Evolutionary conservation across 2,888 invertebrate species (phyloP).

Genomic region (Tetheella fluctuosa): DNA sequence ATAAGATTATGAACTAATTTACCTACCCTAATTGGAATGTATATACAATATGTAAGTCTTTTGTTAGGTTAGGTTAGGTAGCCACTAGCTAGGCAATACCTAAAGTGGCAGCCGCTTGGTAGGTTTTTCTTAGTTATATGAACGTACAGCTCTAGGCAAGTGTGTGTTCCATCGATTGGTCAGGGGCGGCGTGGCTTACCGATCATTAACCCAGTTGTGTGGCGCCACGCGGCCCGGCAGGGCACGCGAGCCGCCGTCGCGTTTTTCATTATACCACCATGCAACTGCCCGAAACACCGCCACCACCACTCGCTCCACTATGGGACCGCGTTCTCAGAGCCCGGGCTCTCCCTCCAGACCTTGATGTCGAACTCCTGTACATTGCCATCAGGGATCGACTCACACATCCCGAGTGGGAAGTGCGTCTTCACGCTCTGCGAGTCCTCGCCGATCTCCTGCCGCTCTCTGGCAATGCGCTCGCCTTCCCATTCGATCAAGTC

Average conservation of each 20-base stretch:
- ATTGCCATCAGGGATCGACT: constrained; percentile 89
- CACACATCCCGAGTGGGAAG: constrained; percentile 92
- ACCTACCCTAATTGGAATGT: neutral
- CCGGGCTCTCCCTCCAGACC: constrained; percentile 87
- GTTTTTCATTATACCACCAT: constrained; percentile 47
- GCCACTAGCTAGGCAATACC: neutral
- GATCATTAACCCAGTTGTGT: constrained; percentile 83
- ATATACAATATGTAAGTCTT: neutral
- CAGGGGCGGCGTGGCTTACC: constrained; percentile 76
- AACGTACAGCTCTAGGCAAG: constrained; percentile 27
- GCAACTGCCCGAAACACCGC: constrained; percentile 78
- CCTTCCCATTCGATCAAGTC: constrained; percentile 89
- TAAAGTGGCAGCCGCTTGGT: neutral
- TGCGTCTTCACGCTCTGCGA: constrained; percentile 91
- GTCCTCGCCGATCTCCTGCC: constrained; percentile 92
- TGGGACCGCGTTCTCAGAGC: constrained; percentile 93
- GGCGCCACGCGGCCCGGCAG: constrained; percentile 78
- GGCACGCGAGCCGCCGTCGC: constrained; percentile 45
- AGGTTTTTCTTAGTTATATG: constrained; percentile 25
- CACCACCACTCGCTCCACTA: constrained; percentile 87
- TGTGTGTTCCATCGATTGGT: constrained; percentile 77
- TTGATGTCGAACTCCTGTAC: constrained; percentile 87
- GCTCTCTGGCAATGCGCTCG: constrained; percentile 87
- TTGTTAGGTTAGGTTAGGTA: too few relatives aligned
- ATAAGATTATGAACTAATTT: neutral